Percentiles rank a stretch among this genome's conserved stretches.
Conservation (phyloP, 2,113 vertebrate species). For the Sialia sialis region DNA sequence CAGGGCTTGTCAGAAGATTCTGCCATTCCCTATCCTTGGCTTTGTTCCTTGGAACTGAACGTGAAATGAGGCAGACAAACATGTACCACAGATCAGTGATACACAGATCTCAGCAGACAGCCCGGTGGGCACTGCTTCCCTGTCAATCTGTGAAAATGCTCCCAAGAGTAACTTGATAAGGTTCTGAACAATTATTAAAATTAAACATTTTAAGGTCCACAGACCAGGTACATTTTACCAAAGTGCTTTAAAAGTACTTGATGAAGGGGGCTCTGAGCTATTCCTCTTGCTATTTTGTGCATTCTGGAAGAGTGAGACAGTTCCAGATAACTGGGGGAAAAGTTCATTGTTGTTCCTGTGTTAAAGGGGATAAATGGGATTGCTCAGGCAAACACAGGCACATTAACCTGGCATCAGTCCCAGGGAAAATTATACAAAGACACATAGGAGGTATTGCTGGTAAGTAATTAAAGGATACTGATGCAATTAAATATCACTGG, state of each 20-base stretch:
- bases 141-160: neutral
- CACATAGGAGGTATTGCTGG: neutral
- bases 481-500: neutral
- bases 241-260: neutral
- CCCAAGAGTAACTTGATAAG: neutral
- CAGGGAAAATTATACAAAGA: neutral
- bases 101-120: neutral
- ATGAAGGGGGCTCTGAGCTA: neutral
- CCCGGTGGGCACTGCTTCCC: neutral
- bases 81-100: neutral
- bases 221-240: neutral
- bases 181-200: neutral
- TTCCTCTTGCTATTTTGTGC: neutral
- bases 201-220: neutral
- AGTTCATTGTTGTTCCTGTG: neutral
- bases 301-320: neutral
- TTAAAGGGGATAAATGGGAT: neutral
- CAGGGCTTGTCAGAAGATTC: neutral
- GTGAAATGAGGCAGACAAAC: neutral
- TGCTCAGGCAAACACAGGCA: neutral
- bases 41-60: neutral
- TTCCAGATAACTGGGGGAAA: neutral
- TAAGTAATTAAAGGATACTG: neutral
- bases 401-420: neutral
- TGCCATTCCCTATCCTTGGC: neutral